Conservation (phyloP, 2,113 vertebrate species). For the Tursiops truncatus region DNA sequence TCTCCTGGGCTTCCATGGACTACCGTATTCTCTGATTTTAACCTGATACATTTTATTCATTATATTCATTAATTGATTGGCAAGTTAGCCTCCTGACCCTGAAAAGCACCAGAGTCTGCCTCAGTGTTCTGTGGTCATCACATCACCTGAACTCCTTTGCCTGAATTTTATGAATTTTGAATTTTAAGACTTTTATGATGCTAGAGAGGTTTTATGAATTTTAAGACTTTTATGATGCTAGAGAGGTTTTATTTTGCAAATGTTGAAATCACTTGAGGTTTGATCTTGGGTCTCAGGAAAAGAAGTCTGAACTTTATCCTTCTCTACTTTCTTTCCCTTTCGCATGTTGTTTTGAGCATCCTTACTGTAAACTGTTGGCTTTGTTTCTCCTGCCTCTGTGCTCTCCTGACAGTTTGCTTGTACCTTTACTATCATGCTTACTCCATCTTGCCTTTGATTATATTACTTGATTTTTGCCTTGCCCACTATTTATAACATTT, state of each 20-base stretch:
- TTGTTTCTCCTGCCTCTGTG: background rate
- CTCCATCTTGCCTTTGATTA: background rate
- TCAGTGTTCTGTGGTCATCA: background rate
- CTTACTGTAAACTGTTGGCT: background rate
- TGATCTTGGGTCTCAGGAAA: background rate
- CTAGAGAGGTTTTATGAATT: background rate
- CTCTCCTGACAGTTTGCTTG: background rate
- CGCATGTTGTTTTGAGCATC: background rate
- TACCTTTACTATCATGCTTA: background rate
- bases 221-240: background rate
- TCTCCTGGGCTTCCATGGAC: background rate
- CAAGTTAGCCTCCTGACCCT: background rate
- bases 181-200: background rate
- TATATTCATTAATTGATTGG: background rate
- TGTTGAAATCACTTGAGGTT: background rate
- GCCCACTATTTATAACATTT: background rate
- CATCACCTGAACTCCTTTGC: background rate
- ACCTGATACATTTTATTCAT: background rate
- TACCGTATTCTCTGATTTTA: background rate
- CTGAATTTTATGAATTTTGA: too few species aligned
- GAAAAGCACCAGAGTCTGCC: background rate
- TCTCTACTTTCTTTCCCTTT: background rate
- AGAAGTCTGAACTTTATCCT: background rate
- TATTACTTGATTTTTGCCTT: background rate
- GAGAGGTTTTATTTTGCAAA: constrained; percentile 6